Base-by-base conservation (phyloP, 1,140 invertebrate genomes). In the Oncopodura yosiiana region DNA sequence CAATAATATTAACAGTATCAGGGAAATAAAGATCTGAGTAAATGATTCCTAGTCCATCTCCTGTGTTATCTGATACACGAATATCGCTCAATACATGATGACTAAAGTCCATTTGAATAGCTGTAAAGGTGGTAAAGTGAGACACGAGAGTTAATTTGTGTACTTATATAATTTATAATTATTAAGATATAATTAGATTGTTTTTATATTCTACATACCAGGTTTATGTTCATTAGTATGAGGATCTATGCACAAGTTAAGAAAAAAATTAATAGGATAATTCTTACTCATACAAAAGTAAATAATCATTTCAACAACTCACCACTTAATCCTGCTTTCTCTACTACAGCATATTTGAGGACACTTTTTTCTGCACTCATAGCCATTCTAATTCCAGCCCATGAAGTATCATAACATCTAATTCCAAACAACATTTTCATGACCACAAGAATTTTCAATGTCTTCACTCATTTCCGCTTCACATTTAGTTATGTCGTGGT, bases 101-200 rank as follows among this genome's bases (percentile, higher is more conserved):
- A 46, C 92, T 87, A 70, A 97, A 94, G 71, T 99, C 95, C 52
- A 98, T 86, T 74, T 95, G 92, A 2, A 99, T 70, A 0, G 94
- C 95, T 72, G 69, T 18, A 66, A 65, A 48, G 49, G 42, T 46
- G 53, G 26, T 27, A 14, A 53, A 29, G 1, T 30, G 19, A 50
- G 42, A 32, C 2, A 11, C 3, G 9, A 41, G 23, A 38, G 2
- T 30, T 16, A 6, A 29, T 52, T 52, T 3, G 5, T 30, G 8
- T 3, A 41, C 32, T n/a, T 8, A 37, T 21, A 36, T 8, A 32
- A 24, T 49, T 49, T 49, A 32, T 14, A 36, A 34, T 11, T 43
- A 14, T 26, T 5, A 42, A 52, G n/a, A 6, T 24, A 14, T 49
- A 30, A n/a, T n/a, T n/a, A n/a, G n/a, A n/a, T n/a, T n/a, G n/a